A percentile compares a stretch with the other conserved stretches of the same genome.
These are phyloP conservation scores for Notocelia uddmanniana DNA, from an alignment of 2,888 invertebrate species.

Conservation along the genomic window DNA sequence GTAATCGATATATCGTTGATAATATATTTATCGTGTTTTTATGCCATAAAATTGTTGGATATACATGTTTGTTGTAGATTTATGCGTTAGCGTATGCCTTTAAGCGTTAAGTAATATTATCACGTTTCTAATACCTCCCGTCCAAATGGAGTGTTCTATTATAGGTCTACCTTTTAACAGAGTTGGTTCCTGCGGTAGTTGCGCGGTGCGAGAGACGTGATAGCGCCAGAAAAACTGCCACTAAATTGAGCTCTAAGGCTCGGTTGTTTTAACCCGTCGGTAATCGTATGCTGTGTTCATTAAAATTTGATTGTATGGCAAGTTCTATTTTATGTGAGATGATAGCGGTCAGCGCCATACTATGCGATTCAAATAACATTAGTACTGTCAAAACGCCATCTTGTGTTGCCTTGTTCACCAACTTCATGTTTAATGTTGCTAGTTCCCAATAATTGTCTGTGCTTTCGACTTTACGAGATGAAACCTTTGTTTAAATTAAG, in stretches of 20 bases:
- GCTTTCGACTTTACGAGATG: too few species aligned
- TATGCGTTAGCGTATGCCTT: slow-evolving; percentile 47
- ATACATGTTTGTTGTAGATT: slow-evolving; percentile 52
- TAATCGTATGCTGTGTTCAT: too few species aligned
- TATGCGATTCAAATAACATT: too few species aligned
- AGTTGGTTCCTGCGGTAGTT: neutral
- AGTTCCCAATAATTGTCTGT: too few species aligned
- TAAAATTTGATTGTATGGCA: too few species aligned
- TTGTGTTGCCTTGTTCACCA: too few species aligned
- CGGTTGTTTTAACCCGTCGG: too few species aligned
- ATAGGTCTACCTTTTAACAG: neutral
- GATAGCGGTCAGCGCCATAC: too few species aligned
- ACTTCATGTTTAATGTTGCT: too few species aligned
- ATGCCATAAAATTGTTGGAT: slow-evolving; percentile 57
- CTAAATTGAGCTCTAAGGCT: neutral
- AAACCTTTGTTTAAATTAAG: too few species aligned
- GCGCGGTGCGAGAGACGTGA: neutral
- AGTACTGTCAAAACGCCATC: too few species aligned
- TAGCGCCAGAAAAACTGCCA: neutral
- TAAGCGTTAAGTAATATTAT: slow-evolving; percentile 40
- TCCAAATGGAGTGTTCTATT: slow-evolving; percentile 38
- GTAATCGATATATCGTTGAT: slow-evolving; percentile 49
- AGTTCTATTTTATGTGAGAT: too few species aligned
- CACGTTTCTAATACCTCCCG: slow-evolving; percentile 42
- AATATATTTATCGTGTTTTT: slow-evolving; percentile 50